Evolutionary conservation across 2,888 invertebrate species (phyloP).

Genomic region (Odontocolon sp.): DNA sequence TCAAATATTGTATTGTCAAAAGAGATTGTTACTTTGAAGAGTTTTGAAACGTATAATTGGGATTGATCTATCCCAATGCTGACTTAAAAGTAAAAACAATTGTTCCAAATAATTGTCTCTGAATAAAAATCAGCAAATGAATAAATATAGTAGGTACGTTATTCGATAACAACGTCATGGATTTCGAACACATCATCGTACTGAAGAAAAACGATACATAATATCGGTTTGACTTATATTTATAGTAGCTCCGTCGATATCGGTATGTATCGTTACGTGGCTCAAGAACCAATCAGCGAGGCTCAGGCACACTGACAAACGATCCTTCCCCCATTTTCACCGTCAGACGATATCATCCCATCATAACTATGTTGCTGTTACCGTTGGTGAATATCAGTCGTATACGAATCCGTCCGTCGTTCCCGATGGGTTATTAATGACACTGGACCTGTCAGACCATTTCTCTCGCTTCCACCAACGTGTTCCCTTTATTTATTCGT

Average conservation of each 20-base stretch:
- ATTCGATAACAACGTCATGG: background rate
- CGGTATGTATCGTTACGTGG: constrained; percentile 55
- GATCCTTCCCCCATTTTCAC: constrained; percentile 63
- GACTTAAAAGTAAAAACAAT: too few species aligned
- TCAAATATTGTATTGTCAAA: too few species aligned
- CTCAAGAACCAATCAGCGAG: constrained; percentile 68
- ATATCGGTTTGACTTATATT: constrained; percentile 39
- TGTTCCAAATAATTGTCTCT: too few species aligned
- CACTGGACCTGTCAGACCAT: constrained; percentile 51
- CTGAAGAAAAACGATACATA: constrained; percentile 46
- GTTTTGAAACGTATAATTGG: too few species aligned
- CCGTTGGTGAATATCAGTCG: constrained; percentile 34
- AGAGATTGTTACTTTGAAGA: too few species aligned
- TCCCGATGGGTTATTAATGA: constrained; percentile 73
- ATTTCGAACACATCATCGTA: constrained; percentile 1
- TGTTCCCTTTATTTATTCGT: constrained; percentile 52
- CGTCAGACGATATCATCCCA: constrained; percentile 41
- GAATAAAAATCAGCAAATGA: too few species aligned
- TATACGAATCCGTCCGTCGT: constrained; percentile 64
- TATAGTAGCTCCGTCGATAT: constrained; percentile 24
- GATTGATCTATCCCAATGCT: too few species aligned
- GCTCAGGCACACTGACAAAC: constrained; percentile 71
- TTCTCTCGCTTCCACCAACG: constrained; percentile 25
- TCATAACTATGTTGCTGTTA: constrained; percentile 44
- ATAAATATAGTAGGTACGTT: constrained; percentile 19